Evolutionary conservation across 2,888 invertebrate species (phyloP).

Genomic region (Mimas tiliae): DNA sequence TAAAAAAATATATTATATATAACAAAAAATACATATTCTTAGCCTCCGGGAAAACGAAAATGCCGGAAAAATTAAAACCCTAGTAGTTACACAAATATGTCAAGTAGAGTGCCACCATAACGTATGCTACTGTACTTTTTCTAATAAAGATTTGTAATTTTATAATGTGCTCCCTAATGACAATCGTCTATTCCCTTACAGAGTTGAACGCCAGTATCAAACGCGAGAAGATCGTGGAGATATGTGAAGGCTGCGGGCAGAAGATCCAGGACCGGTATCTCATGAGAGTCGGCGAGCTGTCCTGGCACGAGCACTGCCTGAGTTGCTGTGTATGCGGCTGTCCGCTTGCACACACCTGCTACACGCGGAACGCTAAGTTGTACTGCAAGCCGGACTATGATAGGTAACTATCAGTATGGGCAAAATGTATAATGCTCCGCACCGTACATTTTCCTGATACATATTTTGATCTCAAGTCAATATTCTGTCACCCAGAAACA

Average conservation of each 20-base stretch:
- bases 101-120: too few species aligned
- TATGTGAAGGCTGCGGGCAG: constrained; percentile 97
- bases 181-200: constrained; percentile 46
- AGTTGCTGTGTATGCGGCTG: constrained; percentile 97
- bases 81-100: too few species aligned
- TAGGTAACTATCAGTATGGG: constrained; percentile 85
- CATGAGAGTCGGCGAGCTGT: constrained; percentile 96
- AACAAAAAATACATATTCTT: too few species aligned
- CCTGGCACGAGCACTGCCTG: constrained; percentile 98
- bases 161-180: background rate
- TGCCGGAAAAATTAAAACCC: too few species aligned
- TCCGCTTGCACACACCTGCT: constrained; percentile 96
- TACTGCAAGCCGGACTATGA: constrained; percentile 99
- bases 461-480: background rate
- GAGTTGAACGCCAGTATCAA: constrained; percentile 86
- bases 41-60: too few species aligned
- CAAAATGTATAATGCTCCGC: background rate
- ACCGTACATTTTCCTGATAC: background rate
- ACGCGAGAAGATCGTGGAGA: constrained; percentile 92
- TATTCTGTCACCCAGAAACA: background rate
- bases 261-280: constrained; percentile 98
- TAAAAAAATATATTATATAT: too few species aligned
- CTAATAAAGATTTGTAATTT: too few species aligned
- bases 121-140: too few species aligned
- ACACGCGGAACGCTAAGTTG: constrained; percentile 95